These are phyloP conservation scores for Gryllus longicercus DNA, from an alignment of 2,888 invertebrate species.

Conservation along the genomic window DNA sequence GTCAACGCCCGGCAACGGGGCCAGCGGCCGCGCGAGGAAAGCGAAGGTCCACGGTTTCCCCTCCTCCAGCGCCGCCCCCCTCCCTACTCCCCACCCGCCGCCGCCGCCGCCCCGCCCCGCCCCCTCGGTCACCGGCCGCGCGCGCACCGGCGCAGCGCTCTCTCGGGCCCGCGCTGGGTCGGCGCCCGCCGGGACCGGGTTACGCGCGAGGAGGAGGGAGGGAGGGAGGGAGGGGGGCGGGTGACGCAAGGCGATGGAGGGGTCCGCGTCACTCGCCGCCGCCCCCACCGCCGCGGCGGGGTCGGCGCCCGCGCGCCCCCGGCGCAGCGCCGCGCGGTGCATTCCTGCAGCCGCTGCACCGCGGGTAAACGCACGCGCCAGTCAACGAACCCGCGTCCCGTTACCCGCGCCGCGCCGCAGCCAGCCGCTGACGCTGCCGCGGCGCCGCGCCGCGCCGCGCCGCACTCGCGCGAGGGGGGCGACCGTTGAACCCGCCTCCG, in stretches of 20 bases:
- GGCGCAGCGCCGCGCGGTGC: background rate
- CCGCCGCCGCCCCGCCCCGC: slow-evolving; percentile 36
- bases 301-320: background rate
- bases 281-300: slow-evolving; percentile 35
- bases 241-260: too few species aligned
- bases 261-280: slow-evolving; percentile 35
- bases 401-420: slow-evolving; percentile 23
- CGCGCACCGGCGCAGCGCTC: background rate
- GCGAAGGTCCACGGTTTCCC: slow-evolving; percentile 29
- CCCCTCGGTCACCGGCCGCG: background rate
- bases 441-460: background rate
- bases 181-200: background rate
- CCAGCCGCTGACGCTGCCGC: background rate
- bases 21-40: background rate
- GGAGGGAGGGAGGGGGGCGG: too few species aligned
- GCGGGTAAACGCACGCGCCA: background rate
- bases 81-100: slow-evolving; percentile 37
- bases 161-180: slow-evolving; percentile 23
- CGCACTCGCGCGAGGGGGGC: background rate
- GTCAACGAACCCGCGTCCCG: slow-evolving; percentile 32
- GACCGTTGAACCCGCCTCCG: slow-evolving; percentile 24
- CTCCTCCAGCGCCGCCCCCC: slow-evolving; percentile 37
- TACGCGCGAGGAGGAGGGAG: background rate
- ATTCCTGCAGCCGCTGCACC: background rate
- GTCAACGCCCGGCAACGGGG: background rate